Conservation (phyloP, 2,888 invertebrate species). For the Drosophila parthenogenetica region DNA sequence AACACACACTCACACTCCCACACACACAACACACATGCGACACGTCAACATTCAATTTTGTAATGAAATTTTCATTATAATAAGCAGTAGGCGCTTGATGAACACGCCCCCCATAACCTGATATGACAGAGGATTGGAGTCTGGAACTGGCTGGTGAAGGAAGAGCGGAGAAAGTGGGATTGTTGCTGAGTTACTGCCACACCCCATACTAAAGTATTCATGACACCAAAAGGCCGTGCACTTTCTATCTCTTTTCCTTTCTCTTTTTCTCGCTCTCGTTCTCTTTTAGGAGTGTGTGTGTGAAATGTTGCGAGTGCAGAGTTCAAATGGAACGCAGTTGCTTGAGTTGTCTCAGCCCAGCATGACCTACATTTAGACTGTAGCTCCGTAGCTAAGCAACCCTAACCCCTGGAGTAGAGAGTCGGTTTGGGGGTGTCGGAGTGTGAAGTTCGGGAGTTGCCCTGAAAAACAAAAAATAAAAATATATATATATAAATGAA, state of each 20-base stretch:
- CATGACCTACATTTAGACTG: constrained; percentile 71
- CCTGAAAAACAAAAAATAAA: constrained; percentile 11
- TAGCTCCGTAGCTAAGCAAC: constrained; percentile 69
- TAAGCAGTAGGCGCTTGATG: constrained; percentile 60
- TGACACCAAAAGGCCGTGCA: constrained; percentile 34
- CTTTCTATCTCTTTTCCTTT: constrained; percentile 2
- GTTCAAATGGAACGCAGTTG: constrained; percentile 46
- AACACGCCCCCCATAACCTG: constrained; percentile 18
- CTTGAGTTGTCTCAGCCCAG: constrained; percentile 52
- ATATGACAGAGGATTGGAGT: constrained; percentile 35
- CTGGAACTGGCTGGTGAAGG: constrained; percentile 9
- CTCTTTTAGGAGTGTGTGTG: constrained; percentile 17
- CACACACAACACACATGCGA: constrained; percentile 57
- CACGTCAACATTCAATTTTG: constrained; percentile 79
- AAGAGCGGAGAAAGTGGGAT: not conserved
- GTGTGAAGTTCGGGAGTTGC: not conserved
- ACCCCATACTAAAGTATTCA: constrained; percentile 64
- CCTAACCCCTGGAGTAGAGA: constrained; percentile 29
- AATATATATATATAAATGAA: constrained; percentile 26
- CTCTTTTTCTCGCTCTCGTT: constrained; percentile 1
- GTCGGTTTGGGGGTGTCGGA: too few species aligned
- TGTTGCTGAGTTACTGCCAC: constrained; percentile 43
- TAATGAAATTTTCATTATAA: constrained; percentile 78
- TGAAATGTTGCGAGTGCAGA: constrained; percentile 46
- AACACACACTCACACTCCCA: not conserved